These are phyloP conservation scores for Drosophila mercatorum DNA, from an alignment of 2,888 invertebrate genomes.

Conservation along the genomic window DNA sequence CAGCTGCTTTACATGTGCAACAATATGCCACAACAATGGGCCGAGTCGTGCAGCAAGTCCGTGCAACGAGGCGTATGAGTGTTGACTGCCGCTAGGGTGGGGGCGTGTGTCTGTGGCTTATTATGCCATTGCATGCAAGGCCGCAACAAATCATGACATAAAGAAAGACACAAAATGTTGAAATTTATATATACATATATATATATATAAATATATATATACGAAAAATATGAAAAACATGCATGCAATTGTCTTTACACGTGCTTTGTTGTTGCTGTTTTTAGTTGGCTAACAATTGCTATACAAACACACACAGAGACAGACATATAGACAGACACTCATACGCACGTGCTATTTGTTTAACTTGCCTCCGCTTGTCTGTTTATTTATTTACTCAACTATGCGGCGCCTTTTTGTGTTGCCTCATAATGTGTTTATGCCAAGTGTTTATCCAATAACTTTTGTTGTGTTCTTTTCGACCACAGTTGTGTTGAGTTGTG, in stretches of 20 bases:
- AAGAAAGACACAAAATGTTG: conserved; percentile 31
- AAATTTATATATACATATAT: not conserved
- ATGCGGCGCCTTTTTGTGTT: conserved; percentile 28
- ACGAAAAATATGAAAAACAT: conserved; percentile 43
- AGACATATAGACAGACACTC: not conserved
- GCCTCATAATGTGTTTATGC: conserved; percentile 70
- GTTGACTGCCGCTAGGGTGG: conserved; percentile 58
- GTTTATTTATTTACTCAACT: conserved; percentile 73
- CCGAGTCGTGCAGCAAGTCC: conserved; percentile 71
- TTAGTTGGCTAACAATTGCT: conserved; percentile 45
- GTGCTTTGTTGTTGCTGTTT: conserved; percentile 29
- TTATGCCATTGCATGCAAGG: conserved; percentile 73
- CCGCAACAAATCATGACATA: conserved; percentile 71
- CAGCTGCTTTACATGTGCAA: conserved; percentile 63
- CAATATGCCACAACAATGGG: conserved; percentile 77
- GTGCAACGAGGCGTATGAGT: conserved; percentile 80
- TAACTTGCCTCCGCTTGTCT: conserved; percentile 46
- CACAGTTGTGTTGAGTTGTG: not conserved
- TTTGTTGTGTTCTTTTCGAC: conserved; percentile 14
- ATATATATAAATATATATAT: not conserved
- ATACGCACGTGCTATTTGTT: conserved; percentile 55
- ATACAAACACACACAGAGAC: conserved; percentile 6
- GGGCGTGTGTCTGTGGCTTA: conserved; percentile 60
- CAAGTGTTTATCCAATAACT: conserved; percentile 67
- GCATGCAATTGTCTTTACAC: conserved; percentile 43